These are phyloP conservation scores for Brachylomia viminalis DNA, from an alignment of 2,888 invertebrate genomes.

Conservation along the genomic window DNA sequence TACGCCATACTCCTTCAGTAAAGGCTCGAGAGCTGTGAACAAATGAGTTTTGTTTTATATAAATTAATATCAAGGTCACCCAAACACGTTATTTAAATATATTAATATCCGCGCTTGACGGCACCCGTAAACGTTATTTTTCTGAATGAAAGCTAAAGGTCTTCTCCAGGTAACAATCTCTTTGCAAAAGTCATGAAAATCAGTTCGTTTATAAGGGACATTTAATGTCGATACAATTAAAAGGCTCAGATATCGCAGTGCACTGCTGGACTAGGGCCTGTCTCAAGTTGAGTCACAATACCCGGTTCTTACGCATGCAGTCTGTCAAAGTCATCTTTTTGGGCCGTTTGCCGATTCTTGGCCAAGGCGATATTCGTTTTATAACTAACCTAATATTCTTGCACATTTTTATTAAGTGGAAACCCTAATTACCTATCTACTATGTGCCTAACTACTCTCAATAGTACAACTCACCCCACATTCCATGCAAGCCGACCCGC, in stretches of 20 bases:
- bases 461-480: conserved; percentile 87
- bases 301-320: neutral
- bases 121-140: neutral
- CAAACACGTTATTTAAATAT: too few species aligned
- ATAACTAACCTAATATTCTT: neutral
- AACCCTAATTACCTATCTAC: neutral
- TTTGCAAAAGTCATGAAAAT: neutral
- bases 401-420: neutral
- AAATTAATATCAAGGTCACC: neutral
- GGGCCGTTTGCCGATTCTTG: neutral
- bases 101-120: too few species aligned
- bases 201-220: neutral
- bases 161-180: neutral
- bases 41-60: too few species aligned
- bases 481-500: conserved; percentile 91
- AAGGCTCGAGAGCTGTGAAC: conserved; percentile 92
- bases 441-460: neutral
- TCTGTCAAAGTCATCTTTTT: neutral
- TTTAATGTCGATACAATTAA: too few species aligned
- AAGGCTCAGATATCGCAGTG: too few species aligned
- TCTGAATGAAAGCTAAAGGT: neutral
- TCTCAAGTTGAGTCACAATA: neutral
- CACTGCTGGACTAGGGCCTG: neutral
- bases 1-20: conserved; percentile 97
- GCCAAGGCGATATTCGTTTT: too few species aligned